Evolutionary conservation across 2,888 invertebrate genomes (phyloP), one percentile per base, ranked within the genome.

Genomic region (Tromatobia lineatoria): DNA sequence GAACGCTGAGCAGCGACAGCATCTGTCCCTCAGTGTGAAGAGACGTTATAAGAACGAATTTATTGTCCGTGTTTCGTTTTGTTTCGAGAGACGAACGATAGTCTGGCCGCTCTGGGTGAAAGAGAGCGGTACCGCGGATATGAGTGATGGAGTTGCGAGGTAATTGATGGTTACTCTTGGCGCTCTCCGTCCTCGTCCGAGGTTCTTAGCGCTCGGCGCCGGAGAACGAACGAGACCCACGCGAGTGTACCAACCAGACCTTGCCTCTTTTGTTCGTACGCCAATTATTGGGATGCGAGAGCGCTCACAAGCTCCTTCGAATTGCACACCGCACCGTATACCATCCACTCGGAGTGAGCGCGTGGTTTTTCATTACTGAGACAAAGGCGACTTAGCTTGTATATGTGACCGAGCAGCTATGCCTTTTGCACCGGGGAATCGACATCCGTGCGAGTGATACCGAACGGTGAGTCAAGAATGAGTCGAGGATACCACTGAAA

Each of bases 131-230:
- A 50, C 50, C 34, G 52, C 45, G 82, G 76, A 77, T 85, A 82
- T 77, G 82, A 82, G 83, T 80, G 83, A 85, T 85, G 85, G 80
- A 78, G 77, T 85, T 80, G 80, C 50, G 74, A 74, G 83, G 85
- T 83, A 82, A 85, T 85, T 85, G 85, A 83, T 70, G 83, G 84
- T 85, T 83, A 59, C 74, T 70, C 61, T 73, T 38, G 64, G 76
- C 67, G 80, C 74, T 64, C 70, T 38, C 20, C 57, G 13, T 82
- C 71, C 42, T 74, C 66, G 73, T 85, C 52, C 66, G 50, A 80
- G 45, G 38, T 57, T 47, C 73, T 47, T 57, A 6, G 25, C 29
- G 20, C 66, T 66, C 59, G 47, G n/a, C 50, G 73, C n/a, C 15
- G 15, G n/a, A 67, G 42, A 52, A 83, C 8, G 42, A 71, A 71